phyloP scores from a whole-genome alignment of 1,140 invertebrate genomes.

The Cryptotermes secundus region DNA sequence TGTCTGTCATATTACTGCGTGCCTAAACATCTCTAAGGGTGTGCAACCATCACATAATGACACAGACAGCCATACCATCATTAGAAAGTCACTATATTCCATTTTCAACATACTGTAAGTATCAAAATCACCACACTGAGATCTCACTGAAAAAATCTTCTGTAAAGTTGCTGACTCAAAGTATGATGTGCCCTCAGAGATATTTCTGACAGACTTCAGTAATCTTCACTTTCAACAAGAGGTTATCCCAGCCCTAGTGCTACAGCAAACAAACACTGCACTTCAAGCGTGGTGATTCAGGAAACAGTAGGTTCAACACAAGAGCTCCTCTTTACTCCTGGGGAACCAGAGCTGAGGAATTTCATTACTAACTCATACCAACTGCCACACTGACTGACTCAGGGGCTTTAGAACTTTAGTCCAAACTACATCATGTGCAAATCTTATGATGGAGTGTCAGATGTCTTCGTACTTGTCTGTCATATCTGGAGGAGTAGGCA shows the following conservation, averaged over 20 bases:
- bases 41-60: no score
- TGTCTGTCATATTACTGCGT: no score
- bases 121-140: no score
- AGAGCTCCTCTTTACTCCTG: background rate
- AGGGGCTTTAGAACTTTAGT: background rate
- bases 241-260: background rate
- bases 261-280: background rate
- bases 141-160: no score
- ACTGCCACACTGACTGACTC: background rate
- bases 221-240: no score
- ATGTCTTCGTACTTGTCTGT: background rate
- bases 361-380: conserved; percentile 7
- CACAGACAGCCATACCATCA: no score
- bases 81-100: no score
- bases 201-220: no score
- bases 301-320: background rate
- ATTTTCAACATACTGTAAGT: no score
- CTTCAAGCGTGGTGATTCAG: background rate
- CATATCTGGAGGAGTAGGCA: background rate
- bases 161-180: no score
- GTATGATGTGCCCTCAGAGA: no score
- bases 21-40: no score
- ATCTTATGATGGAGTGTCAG: background rate
- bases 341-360: background rate
- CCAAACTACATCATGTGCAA: background rate